These are phyloP conservation scores for Alentia gelatinosa DNA, from an alignment of 2,888 invertebrate genomes.

Conservation along the genomic window DNA sequence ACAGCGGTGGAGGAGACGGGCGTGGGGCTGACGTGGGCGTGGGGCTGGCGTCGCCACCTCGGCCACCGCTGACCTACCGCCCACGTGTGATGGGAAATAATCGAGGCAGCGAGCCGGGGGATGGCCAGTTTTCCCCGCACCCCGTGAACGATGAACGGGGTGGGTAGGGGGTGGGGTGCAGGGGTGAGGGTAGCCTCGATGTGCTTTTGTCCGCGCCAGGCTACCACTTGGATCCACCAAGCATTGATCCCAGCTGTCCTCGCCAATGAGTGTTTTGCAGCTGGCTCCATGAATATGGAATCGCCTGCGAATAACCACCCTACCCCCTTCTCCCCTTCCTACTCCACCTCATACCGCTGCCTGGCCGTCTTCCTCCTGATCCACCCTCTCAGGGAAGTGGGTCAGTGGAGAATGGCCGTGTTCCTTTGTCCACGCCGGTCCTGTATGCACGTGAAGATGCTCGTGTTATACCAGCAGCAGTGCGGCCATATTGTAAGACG, in stretches of 20 bases:
- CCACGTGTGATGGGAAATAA: slow-evolving; percentile 35
- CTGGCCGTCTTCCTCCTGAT: background rate
- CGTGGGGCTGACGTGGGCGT: background rate
- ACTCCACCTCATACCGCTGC: background rate
- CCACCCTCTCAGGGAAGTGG: background rate
- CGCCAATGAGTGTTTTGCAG: slow-evolving; percentile 36
- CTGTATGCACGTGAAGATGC: background rate
- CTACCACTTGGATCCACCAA: slow-evolving; percentile 2
- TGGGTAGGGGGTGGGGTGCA: background rate
- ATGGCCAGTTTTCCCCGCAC: background rate
- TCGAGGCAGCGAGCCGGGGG: background rate
- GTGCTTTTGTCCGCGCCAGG: background rate
- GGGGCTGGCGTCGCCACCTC: background rate
- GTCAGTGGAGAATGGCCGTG: background rate
- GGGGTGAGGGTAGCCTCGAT: background rate
- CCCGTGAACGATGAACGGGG: background rate
- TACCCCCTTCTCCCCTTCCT: background rate
- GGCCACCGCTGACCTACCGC: background rate
- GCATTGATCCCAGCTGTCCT: slow-evolving; percentile 50
- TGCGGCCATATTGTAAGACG: background rate
- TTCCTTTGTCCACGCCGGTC: too few relatives aligned
- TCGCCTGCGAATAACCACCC: slow-evolving; percentile 9
- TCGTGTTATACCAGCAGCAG: background rate
- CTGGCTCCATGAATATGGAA: slow-evolving; percentile 51
- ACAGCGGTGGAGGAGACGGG: background rate